Percentiles rank a stretch among this genome's conserved stretches.
These are phyloP conservation scores for Trichonephila clavata DNA, from an alignment of 1,140 invertebrate species.

Conservation along the genomic window DNA sequence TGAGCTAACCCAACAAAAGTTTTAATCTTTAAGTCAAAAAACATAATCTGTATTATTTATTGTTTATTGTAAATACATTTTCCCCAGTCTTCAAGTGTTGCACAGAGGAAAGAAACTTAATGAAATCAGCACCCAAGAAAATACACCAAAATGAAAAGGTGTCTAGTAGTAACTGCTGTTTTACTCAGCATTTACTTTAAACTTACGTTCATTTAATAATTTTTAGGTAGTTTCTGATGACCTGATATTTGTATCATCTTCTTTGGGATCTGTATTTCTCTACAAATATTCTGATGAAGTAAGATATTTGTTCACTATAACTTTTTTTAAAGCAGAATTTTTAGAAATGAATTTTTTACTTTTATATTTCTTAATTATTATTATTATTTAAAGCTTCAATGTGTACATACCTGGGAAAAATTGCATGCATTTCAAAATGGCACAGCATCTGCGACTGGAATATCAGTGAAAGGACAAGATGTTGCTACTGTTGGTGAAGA, in stretches of 20 bases:
- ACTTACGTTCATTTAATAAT: conserved; percentile 77
- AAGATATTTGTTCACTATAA: conserved; percentile 8
- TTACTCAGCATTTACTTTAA: not conserved
- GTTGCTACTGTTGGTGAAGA: conserved; percentile 89
- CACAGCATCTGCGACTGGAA: conserved; percentile 79
- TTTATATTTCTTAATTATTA: conserved; percentile 25
- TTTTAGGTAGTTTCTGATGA: conserved; percentile 80
- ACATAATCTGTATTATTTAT: too few species aligned
- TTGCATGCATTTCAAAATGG: conserved; percentile 81
- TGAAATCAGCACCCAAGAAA: too few species aligned
- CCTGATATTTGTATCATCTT: conserved; percentile 79
- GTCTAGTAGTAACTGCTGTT: too few species aligned
- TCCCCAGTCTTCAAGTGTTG: too few species aligned
- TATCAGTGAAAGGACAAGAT: conserved; percentile 79
- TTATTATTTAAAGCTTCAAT: conserved; percentile 78
- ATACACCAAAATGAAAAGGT: too few species aligned
- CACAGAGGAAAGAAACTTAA: too few species aligned
- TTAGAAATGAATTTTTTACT: too few species aligned
- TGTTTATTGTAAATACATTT: too few species aligned
- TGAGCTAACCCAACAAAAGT: too few species aligned
- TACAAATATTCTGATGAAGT: conserved; percentile 79
- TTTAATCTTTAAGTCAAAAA: too few species aligned
- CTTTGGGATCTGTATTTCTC: conserved; percentile 79
- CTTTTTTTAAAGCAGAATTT: not conserved
- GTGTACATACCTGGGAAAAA: conserved; percentile 82